Percentiles rank a stretch among this genome's conserved stretches.
These are phyloP conservation scores for Drosophila murphyi DNA, from an alignment of 1,140 invertebrate species.

Conservation along the genomic window DNA sequence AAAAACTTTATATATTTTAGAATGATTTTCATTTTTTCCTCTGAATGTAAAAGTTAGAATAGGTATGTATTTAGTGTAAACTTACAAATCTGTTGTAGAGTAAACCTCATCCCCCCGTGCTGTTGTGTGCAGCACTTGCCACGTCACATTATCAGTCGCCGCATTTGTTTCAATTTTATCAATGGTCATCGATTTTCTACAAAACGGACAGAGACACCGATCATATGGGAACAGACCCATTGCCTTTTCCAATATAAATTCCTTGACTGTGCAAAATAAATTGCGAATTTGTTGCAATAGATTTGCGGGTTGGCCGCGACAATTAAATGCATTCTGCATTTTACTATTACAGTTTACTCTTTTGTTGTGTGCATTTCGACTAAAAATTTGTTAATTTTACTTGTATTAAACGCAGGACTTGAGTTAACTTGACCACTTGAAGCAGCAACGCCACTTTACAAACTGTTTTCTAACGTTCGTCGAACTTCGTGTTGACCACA, in stretches of 20 bases:
- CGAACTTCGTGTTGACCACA: conserved; percentile 32
- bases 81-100: conserved; percentile 45
- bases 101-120: conserved; percentile 2
- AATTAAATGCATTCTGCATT: conserved; percentile 65
- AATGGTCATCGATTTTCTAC: conserved; percentile 67
- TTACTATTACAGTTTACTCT: not conserved
- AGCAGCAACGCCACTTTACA: conserved; percentile 41
- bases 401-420: not conserved
- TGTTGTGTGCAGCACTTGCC: conserved; percentile 27
- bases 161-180: conserved; percentile 36
- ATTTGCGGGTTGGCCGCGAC: conserved; percentile 34
- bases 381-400: conserved; percentile 11
- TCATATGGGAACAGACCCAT: conserved; percentile 10
- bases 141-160: conserved; percentile 38
- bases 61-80: not conserved
- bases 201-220: conserved; percentile 33
- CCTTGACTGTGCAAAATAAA: conserved; percentile 31
- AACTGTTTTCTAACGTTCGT: conserved; percentile 56
- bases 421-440: conserved; percentile 26
- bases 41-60: too few relatives aligned
- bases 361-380: not conserved
- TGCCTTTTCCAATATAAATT: conserved; percentile 43
- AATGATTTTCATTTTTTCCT: too few relatives aligned
- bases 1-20: too few relatives aligned
- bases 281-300: conserved; percentile 43